Evolutionary conservation across 2,113 vertebrate species (phyloP).

Genomic region (cattle (Bos taurus)): ARS-UCD2.0 NC_037332.1:29409001-29409500

Average conservation of each 20-base stretch:
- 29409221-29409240: not conserved
- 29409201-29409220: constrained; percentile 27
- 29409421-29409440: not conserved
- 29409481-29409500: not conserved
- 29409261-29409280: not conserved
- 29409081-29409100: not conserved
- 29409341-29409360: not conserved
- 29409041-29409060: not conserved
- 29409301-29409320: not conserved
- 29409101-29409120: not conserved
- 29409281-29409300: not conserved
- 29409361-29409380: not conserved
- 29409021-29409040: not conserved
- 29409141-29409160: not conserved
- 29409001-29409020: not conserved
- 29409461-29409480: not conserved
- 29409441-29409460: not conserved
- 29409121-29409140: not conserved
- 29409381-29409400: not conserved
- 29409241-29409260: not conserved
- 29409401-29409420: not conserved
- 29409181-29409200: constrained; percentile 14
- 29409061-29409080: not conserved
- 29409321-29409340: not conserved
- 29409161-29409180: constrained; percentile 29